Conservation (phyloP, 2,888 invertebrate genomes). For the Microdon myrmicae region DNA sequence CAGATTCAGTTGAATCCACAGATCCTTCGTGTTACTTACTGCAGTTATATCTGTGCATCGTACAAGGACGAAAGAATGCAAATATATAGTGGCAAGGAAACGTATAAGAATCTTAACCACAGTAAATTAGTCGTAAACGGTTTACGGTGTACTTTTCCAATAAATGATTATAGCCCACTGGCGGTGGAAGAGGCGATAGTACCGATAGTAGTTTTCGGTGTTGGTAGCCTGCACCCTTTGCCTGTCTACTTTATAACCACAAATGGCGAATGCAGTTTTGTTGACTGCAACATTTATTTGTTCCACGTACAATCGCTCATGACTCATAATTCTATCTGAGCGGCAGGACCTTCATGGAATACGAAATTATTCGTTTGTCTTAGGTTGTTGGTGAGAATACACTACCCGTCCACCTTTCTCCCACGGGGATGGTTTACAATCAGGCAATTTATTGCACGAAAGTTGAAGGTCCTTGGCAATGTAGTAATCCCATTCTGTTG, state of each 20-base stretch:
- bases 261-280: slow-evolving; percentile 40
- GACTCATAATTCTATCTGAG: slow-evolving; percentile 54
- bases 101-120: slow-evolving; percentile 47
- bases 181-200: too few species aligned
- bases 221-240: slow-evolving; percentile 1
- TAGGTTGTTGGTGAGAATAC: neutral
- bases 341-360: slow-evolving; percentile 50
- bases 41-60: neutral
- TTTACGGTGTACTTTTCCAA: slow-evolving; percentile 52
- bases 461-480: slow-evolving; percentile 42
- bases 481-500: slow-evolving; percentile 11
- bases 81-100: slow-evolving; percentile 19
- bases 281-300: slow-evolving; percentile 53
- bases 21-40: neutral
- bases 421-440: slow-evolving; percentile 51
- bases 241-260: neutral
- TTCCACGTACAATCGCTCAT: slow-evolving; percentile 54
- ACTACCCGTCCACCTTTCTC: slow-evolving; percentile 2
- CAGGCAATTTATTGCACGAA: slow-evolving; percentile 51
- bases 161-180: slow-evolving; percentile 48
- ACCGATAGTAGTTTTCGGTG: neutral
- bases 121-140: slow-evolving; percentile 54
- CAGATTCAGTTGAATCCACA: neutral
- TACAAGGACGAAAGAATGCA: neutral
- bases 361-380: slow-evolving; percentile 41